Percentiles rank a stretch among this genome's conserved stretches.
Evolutionary conservation across 2,113 vertebrate genomes (phyloP).

Genomic region (Plecturocebus donacophilus): DNA sequence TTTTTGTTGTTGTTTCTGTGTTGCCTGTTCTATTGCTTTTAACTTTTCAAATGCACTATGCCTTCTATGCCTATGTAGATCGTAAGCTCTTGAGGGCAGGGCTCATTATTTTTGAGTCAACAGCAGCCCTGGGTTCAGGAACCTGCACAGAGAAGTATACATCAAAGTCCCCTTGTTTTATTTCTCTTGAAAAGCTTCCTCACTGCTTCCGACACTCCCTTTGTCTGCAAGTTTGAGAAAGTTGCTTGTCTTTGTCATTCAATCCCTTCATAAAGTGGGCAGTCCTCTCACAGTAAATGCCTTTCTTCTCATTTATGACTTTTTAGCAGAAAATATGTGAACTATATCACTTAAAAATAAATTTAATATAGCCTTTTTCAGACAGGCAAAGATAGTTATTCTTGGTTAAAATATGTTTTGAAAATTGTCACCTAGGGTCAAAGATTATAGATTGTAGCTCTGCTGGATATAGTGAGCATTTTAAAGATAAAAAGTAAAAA

Average conservation of each 20-base stretch:
- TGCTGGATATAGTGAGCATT: neutral
- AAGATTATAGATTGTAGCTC: conserved; percentile 13
- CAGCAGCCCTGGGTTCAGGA: neutral
- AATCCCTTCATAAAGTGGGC: neutral
- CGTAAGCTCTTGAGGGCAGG: neutral
- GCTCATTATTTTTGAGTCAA: neutral
- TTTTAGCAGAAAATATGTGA: conserved; percentile 43
- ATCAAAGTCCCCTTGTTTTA: neutral
- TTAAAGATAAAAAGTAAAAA: conserved; percentile 41
- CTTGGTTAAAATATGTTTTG: conserved; percentile 39
- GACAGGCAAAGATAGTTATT: neutral
- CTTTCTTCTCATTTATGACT: conserved; percentile 46
- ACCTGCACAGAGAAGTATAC: neutral
- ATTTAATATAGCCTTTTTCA: conserved; percentile 41
- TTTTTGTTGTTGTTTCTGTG: neutral
- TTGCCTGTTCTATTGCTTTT: neutral
- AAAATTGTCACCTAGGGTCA: conserved; percentile 48
- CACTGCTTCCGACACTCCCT: neutral
- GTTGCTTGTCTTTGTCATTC: neutral
- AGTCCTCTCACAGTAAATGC: neutral
- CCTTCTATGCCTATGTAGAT: neutral
- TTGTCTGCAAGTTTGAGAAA: neutral
- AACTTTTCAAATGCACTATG: neutral
- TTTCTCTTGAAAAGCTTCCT: neutral
- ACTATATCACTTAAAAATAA: conserved; percentile 34